Conservation (phyloP, 1,140 invertebrate species). For the Camponotus floridanus region DNA sequence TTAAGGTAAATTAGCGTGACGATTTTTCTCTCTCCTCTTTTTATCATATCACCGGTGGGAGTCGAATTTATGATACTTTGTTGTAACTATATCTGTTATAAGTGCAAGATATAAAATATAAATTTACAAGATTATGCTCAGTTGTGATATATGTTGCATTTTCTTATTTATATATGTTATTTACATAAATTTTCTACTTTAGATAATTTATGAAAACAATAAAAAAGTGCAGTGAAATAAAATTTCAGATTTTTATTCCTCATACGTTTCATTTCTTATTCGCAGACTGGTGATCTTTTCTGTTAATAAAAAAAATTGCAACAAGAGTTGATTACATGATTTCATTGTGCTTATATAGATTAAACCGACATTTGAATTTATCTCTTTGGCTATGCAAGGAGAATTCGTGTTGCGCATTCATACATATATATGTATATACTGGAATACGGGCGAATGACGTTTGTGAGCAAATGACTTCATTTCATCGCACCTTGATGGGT, state of each 20-base stretch:
- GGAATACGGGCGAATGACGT: neutral
- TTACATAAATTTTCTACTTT: neutral
- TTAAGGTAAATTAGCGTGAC: neutral
- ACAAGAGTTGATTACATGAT: neutral
- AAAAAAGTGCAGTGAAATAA: no score
- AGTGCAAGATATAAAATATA: neutral
- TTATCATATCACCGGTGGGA: neutral
- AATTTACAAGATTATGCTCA: neutral
- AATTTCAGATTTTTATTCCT: neutral
- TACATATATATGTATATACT: no score
- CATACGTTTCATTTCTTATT: neutral
- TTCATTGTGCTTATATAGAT: neutral
- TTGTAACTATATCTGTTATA: neutral
- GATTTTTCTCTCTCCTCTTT: neutral
- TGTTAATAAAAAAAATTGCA: neutral
- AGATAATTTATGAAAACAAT: no score
- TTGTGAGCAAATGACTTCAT: conserved; percentile 2
- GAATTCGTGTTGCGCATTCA: neutral
- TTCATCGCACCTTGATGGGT: conserved; percentile 55
- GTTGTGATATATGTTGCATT: neutral
- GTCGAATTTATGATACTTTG: neutral
- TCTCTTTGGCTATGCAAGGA: no score
- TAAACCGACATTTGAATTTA: neutral
- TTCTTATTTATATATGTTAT: neutral
- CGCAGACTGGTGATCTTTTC: neutral